Percentiles rank a stretch among this genome's conserved stretches.
Conservation (phyloP, 2,888 invertebrate genomes). For the Tetragnatha montana region DNA sequence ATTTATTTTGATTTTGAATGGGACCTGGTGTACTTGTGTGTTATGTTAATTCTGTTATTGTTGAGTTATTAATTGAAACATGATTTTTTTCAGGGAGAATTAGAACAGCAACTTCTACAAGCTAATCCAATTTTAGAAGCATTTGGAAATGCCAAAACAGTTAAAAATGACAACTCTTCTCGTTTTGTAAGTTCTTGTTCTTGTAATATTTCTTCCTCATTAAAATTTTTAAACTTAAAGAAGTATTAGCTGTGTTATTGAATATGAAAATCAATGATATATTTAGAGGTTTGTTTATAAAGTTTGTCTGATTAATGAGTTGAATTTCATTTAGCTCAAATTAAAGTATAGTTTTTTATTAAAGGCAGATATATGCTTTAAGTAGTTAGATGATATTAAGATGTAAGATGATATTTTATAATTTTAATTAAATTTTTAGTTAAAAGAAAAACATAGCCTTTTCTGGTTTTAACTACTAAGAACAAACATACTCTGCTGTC, state of each 20-base stretch:
- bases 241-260: background rate
- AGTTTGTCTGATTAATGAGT: no score
- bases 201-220: background rate
- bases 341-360: no score
- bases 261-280: background rate
- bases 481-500: no score
- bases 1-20: background rate
- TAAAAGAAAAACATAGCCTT: no score
- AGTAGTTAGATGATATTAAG: no score
- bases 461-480: no score
- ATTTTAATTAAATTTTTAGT: no score
- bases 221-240: background rate
- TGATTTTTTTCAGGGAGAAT: conserved; percentile 86
- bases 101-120: conserved; percentile 98
- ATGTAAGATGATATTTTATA: no score
- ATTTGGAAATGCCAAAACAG: conserved; percentile 99
- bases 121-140: conserved; percentile 99
- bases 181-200: conserved; percentile 92
- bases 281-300: no score
- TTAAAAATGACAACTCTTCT: conserved; percentile 99
- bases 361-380: no score
- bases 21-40: background rate
- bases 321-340: no score
- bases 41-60: background rate
- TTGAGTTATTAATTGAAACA: background rate